These are phyloP conservation scores for Cartodere bifasciata DNA, from an alignment of 2,888 invertebrate genomes.

Conservation along the genomic window DNA sequence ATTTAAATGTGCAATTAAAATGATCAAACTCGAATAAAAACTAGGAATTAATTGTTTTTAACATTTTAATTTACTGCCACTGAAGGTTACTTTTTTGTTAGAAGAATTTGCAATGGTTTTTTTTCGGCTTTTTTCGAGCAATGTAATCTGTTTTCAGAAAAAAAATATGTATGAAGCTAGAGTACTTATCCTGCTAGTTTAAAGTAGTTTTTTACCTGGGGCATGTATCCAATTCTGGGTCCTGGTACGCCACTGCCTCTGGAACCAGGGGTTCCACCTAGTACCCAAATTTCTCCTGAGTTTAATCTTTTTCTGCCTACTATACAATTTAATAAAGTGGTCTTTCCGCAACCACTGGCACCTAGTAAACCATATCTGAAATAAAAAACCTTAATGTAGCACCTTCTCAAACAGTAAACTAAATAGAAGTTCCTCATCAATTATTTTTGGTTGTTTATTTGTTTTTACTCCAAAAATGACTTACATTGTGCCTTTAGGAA, in stretches of 20 bases:
- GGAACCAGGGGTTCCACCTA: constrained; percentile 73
- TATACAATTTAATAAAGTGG: constrained; percentile 74
- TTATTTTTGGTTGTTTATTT: constrained; percentile 1
- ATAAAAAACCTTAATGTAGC: constrained; percentile 9
- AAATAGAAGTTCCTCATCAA: background rate
- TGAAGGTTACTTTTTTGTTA: no score
- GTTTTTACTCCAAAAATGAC: constrained; percentile 6
- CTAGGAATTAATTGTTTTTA: no score
- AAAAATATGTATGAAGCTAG: no score
- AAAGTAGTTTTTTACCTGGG: constrained; percentile 16
- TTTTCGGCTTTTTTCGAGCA: no score
- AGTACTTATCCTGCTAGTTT: no score
- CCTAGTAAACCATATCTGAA: constrained; percentile 77
- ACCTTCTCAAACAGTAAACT: no score
- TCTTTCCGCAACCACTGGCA: constrained; percentile 85
- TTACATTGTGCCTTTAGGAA: constrained; percentile 60
- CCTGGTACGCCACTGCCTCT: constrained; percentile 78
- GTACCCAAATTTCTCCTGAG: constrained; percentile 71
- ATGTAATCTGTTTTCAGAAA: no score
- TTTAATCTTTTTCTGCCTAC: constrained; percentile 71
- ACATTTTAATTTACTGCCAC: no score
- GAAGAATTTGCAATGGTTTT: no score
- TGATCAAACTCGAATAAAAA: no score
- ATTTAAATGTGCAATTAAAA: no score
- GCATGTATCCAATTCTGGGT: constrained; percentile 62